Evolutionary conservation across 2,797 vertebrate species (phyloP), one percentile per base, ranked within the genome.

Genomic region (Clamator glandarius): DNA sequence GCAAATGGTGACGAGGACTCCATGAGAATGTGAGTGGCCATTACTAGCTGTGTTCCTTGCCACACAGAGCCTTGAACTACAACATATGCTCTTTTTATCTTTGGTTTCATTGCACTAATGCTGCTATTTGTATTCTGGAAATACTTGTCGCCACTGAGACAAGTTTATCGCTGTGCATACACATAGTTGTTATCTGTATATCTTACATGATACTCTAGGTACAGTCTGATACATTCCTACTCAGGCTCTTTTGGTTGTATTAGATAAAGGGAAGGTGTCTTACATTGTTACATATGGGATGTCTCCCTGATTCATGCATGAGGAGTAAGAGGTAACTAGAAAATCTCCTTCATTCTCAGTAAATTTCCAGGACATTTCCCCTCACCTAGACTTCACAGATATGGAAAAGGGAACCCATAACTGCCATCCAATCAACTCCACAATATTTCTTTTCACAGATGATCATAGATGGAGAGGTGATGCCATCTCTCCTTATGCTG

Each of bases 211-310:
- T 15, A 58, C 39, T 35, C 67, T 20, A 29, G 33, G 23, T 35
- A 69, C 7, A 33, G 31, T 25, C 52, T 44, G 67, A 15, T 33
- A 63, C 23, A 46, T 18, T 57, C 26, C 62, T 57, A 26, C 75
- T 69, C 17, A 15, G 41, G 57, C 29, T 66, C 18, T 35, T 88
- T 42, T 21, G 57, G 46, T 6, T 61, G 9, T 39, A 26, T 26
- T 57, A 57, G 58, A 54, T 46, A 35, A 58, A 54, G 11, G 25
- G 39, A 59, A 63, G 19, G 59, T 46, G 17, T 26, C 46, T 64
- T 25, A 42, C 0, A 2, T 7, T 3, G 0, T 29, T 11, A 14
- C 6, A 11, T 76, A 46, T 50, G 33, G 28, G 25, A 75, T n/a
- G 24, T 33, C 25, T 83, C 25, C 26, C 59, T 48, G 6, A 57